Evolutionary conservation across 2,888 invertebrate species (phyloP).

Genomic region (Ashinkailepas kermadecensis): DNA sequence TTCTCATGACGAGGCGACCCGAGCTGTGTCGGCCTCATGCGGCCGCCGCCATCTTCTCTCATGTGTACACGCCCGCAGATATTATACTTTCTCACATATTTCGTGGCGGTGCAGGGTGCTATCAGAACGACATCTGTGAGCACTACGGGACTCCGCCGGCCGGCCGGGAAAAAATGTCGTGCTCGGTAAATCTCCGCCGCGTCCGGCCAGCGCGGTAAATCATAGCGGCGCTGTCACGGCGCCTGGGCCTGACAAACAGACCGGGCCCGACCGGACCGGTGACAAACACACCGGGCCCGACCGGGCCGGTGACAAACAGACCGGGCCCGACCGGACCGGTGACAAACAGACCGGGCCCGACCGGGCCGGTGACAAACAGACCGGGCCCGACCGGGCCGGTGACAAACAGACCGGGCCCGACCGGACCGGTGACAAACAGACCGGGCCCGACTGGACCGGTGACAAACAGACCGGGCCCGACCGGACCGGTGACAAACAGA

Average conservation of each 20-base stretch:
- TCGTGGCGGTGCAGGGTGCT: neutral
- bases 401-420: neutral
- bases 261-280: neutral
- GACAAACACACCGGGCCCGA: neutral
- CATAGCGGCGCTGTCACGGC: neutral
- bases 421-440: neutral
- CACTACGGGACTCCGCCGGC: neutral
- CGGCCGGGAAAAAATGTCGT: neutral
- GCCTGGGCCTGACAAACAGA: neutral
- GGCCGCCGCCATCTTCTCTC: neutral
- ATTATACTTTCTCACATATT: constrained; percentile 13
- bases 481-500: too few species aligned
- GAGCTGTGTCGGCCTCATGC: too few species aligned
- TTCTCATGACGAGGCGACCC: too few species aligned
- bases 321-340: neutral
- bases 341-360: neutral
- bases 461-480: too few species aligned
- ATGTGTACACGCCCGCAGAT: neutral
- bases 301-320: neutral
- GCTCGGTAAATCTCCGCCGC: neutral
- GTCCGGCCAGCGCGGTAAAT: neutral
- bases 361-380: neutral
- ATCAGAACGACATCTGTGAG: neutral
- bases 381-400: neutral
- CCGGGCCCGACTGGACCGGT: neutral